phyloP scores from a whole-genome alignment of 23 tunicate genomes.

The Styela clava region DNA sequence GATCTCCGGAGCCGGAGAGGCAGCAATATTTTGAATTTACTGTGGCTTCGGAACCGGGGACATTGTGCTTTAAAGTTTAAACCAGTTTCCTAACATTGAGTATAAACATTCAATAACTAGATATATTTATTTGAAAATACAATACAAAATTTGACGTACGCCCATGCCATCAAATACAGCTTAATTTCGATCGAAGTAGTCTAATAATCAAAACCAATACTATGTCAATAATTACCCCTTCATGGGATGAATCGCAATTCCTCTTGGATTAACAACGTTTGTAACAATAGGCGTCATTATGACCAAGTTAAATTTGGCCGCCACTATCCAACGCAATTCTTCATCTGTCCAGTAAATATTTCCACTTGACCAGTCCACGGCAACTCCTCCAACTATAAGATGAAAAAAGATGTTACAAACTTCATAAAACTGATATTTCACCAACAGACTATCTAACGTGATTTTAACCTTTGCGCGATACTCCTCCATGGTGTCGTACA shows the following conservation, averaged over 20 bases:
- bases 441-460: not conserved
- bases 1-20: too few relatives aligned
- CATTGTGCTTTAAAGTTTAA: too few relatives aligned
- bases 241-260: conserved; percentile 53
- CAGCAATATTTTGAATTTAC: too few relatives aligned
- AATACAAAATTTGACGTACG: too few relatives aligned
- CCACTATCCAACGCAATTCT: conserved; percentile 37
- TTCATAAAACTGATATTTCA: not conserved
- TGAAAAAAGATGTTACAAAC: not conserved
- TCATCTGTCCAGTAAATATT: conserved; percentile 74
- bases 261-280: conserved; percentile 39
- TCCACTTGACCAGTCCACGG: conserved; percentile 72
- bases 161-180: too few relatives aligned
- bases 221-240: conserved; percentile 44
- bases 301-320: conserved; percentile 36
- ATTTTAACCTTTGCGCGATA: conserved; percentile 44
- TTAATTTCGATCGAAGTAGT: too few relatives aligned
- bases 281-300: conserved; percentile 13
- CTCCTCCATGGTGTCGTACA: conserved; percentile 48
- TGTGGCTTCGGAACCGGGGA: too few relatives aligned
- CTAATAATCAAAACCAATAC: too few relatives aligned
- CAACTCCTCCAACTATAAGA: conserved; percentile 38
- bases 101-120: too few relatives aligned
- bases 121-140: too few relatives aligned
- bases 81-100: too few relatives aligned